Base-by-base conservation (phyloP, 2,888 invertebrate genomes). In the Girardia tigrina region DNA sequence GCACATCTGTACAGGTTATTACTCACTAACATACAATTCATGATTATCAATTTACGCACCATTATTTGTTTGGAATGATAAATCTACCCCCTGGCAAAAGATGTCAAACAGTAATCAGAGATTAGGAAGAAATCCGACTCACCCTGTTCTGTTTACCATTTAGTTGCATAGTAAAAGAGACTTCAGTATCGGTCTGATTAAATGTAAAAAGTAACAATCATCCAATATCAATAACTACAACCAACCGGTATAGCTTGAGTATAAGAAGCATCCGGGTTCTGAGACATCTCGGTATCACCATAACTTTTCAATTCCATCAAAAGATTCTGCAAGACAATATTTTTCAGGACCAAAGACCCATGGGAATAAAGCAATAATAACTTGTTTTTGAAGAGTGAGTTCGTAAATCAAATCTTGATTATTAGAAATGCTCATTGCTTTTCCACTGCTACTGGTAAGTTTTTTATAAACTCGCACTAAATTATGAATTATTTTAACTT, bases 1-100 rank as follows among this genome's bases (percentile, higher is more conserved):
- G 85, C 0, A 83, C 36, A 73, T 73, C 29, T 73, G 26, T 0
- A 2, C 0, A 23, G n/a, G n/a, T n/a, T n/a, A n/a, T n/a, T n/a
- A n/a, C n/a, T n/a, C n/a, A n/a, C n/a, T n/a, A n/a, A n/a, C n/a
- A n/a, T n/a, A n/a, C n/a, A n/a, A n/a, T n/a, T n/a, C n/a, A n/a
- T n/a, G n/a, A n/a, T n/a, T n/a, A n/a, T n/a, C n/a, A n/a, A n/a
- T n/a, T n/a, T n/a, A 56, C 23, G 56, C n/a, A 56, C 56, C 56
- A 56, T 56, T 56, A 56, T 56, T 56, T 56, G 56, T 56, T 56
- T 56, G 8, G 23, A 56, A 56, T 8, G n/a, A 56, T 12, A 56
- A 23, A 12, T 56, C 56, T n/a, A 56, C 56, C 8, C 56, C 56
- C n/a, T 56, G 56, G 20, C 23, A 56, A 56, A 56, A 16, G n/a